Evolutionary conservation across 2,888 invertebrate genomes (phyloP), one percentile per base, ranked within the genome.

Genomic region (Odontothrips loti): DNA sequence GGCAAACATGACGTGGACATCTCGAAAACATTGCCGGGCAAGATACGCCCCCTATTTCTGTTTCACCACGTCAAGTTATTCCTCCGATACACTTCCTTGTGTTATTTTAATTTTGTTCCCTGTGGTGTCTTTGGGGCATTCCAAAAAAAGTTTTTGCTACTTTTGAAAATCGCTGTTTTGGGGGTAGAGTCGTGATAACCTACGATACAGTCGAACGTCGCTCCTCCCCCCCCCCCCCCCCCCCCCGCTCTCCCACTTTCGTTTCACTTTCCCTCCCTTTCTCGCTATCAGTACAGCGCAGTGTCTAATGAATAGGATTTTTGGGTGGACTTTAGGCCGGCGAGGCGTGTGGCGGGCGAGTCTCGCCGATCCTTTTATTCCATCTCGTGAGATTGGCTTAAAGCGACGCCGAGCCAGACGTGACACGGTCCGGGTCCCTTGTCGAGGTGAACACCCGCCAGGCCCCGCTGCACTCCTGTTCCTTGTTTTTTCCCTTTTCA

Each of bases 351-450:
- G 51, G 51, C 51, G 11, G 15, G 17, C 17, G 58, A 58, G 20
- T 58, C 17, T 51, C 68, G 51, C 58, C 58, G 17, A 20, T 11
- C 11, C 27, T 23, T 75, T 27, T 27, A 75, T 75, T 75, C 23
- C 12, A 75, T 75, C 68, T 75, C 68, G 68, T 1, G 68, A 75
- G 68, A 75, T 75, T 75, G 68, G 68, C 68, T 75, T 27, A 27
- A 27, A 75, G 27, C 68, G 23, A 11, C 20, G 58, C 6, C 17
- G 58, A 58, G 20, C 15, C 15, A n/a, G n/a, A 58, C 58, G 58
- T 58, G 58, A 58, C 58, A 15, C n/a, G n/a, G n/a, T n/a, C n/a
- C 58, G 17, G 34, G 51, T 2, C 58, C 58, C 58, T 17, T 6
- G 6, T 0, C 58, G 34, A 43, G 34, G 34, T 43, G 34, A 43